A percentile compares a stretch with the other conserved stretches of the same genome.
These are phyloP conservation scores for Frankliniella fusca DNA, from an alignment of 2,888 invertebrate genomes.

Conservation along the genomic window DNA sequence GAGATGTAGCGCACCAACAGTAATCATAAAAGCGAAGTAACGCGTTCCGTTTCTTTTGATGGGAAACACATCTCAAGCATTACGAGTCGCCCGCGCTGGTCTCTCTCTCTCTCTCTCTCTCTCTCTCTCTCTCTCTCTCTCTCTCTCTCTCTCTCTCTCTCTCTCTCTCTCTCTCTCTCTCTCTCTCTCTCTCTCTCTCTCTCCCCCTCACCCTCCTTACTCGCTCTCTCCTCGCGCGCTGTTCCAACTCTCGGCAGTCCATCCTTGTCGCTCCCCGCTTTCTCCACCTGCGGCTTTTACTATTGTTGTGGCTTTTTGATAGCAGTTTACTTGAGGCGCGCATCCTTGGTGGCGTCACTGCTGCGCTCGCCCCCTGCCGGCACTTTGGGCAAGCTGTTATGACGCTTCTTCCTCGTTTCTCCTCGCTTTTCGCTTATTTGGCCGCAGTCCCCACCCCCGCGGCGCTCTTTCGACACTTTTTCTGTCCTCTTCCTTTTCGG, in stretches of 20 bases:
- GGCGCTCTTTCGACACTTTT: background rate
- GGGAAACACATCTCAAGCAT: constrained; percentile 26
- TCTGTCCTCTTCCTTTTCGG: background rate
- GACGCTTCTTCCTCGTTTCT: background rate
- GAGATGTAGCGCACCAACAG: background rate
- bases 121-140: background rate
- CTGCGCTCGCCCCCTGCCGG: background rate
- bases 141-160: background rate
- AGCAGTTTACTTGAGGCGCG: constrained; percentile 23
- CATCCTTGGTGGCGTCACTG: background rate
- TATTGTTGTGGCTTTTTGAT: constrained; percentile 26
- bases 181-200: background rate
- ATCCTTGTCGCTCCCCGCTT: background rate
- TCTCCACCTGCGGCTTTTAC: constrained; percentile 21
- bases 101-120: background rate
- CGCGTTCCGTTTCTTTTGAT: constrained; percentile 25
- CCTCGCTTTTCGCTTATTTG: background rate
- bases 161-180: background rate
- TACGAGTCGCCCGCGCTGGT: background rate
- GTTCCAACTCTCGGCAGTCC: too few relatives aligned
- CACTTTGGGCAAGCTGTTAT: background rate
- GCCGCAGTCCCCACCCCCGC: background rate
- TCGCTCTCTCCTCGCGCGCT: background rate
- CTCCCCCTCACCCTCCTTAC: background rate
- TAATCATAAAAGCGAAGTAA: constrained; percentile 21